phyloP scores from a whole-genome alignment of 1,140 invertebrate species.

The Periplaneta americana region DNA sequence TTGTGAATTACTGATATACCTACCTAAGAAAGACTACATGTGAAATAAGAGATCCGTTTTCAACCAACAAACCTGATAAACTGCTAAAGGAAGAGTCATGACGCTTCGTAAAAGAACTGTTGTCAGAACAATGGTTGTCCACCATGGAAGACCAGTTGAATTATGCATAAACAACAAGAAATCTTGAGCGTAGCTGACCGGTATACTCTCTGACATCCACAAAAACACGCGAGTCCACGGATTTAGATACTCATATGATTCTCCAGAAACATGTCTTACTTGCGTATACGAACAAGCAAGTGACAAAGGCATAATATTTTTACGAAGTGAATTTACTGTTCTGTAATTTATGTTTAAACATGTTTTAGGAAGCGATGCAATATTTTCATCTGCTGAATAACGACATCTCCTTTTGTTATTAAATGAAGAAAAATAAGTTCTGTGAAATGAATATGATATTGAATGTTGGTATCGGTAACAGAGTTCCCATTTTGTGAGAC shows the following conservation, averaged over 20 bases:
- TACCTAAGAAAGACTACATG: too few relatives aligned
- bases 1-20: too few relatives aligned
- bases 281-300: background rate
- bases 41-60: too few relatives aligned
- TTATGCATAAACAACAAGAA: constrained; percentile 61
- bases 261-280: background rate
- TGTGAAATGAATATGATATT: background rate
- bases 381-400: background rate
- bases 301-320: background rate
- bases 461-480: background rate
- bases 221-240: background rate
- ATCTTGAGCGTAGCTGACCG: constrained; percentile 59
- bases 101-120: constrained; percentile 57
- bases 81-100: constrained; percentile 67
- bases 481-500: too few relatives aligned
- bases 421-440: too few relatives aligned
- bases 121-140: constrained; percentile 65
- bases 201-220: constrained; percentile 54
- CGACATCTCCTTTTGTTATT: background rate
- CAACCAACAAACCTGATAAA: constrained; percentile 52
- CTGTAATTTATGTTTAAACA: background rate
- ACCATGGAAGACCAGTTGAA: constrained; percentile 72
- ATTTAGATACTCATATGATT: background rate
- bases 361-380: background rate
- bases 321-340: background rate